These are phyloP conservation scores for Polietes domitor DNA, from an alignment of 2,888 invertebrate genomes.

Conservation along the genomic window DNA sequence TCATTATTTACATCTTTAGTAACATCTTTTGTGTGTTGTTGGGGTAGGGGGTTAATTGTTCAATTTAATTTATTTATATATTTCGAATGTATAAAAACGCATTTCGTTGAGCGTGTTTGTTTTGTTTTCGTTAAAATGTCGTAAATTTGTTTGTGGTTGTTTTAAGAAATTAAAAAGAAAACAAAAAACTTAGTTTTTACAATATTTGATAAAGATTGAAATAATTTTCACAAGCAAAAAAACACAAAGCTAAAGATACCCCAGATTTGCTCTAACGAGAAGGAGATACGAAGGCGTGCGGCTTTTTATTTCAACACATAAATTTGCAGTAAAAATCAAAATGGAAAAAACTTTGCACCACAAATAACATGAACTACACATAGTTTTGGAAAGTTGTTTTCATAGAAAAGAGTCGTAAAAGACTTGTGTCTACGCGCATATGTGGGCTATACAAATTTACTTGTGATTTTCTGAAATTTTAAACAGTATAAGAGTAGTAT, in stretches of 20 bases:
- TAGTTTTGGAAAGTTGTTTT: too few relatives aligned
- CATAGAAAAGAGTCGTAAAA: not conserved
- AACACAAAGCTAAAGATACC: too few relatives aligned
- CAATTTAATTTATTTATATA: too few relatives aligned
- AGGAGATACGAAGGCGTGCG: too few relatives aligned
- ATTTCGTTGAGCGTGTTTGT: conserved; percentile 10
- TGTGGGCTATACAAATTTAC: not conserved
- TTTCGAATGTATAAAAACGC: not conserved
- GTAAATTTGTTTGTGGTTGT: not conserved
- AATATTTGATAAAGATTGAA: not conserved
- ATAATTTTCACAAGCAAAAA: too few relatives aligned
- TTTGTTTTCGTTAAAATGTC: conserved; percentile 23
- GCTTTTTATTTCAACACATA: not conserved
- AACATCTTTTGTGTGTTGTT: conserved; percentile 41
- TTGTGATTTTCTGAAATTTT: not conserved
- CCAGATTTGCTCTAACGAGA: too few relatives aligned
- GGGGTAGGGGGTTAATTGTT: not conserved
- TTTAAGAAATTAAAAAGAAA: conserved; percentile 9
- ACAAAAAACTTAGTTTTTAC: not conserved
- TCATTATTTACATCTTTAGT: conserved; percentile 59
- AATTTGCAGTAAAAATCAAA: not conserved
- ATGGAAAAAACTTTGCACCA: not conserved
- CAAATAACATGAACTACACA: not conserved
- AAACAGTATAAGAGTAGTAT: not conserved
- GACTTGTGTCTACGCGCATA: not conserved